Base-by-base conservation (phyloP, 2,113 vertebrate genomes). In the Thamnophis sirtalis region DNA sequence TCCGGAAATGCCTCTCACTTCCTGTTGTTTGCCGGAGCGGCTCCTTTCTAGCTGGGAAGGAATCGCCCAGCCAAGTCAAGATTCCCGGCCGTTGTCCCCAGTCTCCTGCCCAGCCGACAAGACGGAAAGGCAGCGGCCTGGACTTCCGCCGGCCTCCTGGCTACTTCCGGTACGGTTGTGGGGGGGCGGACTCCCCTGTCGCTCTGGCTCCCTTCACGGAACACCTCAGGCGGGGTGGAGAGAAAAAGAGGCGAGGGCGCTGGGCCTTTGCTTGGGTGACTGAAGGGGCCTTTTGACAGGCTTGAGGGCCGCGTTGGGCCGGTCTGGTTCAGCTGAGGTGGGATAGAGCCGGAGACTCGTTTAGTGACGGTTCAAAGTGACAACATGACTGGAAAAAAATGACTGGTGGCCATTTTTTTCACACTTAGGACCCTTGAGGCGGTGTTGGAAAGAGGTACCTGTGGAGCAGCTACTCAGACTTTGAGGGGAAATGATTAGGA, bases 1-100 rank as follows among this genome's bases (percentile, higher is more conserved):
- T 38, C 73, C 73, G 73, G 73, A 80, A 21, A 2, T 1, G 33
- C n/a, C 33, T 21, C 33, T 38, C 33, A 80, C 3, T 80, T 80
- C 73, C 73, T 80, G 73, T 43, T 80, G 33, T 43, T 38, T 21
- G 2, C 73, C 73, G 17, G 73, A 80, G 73, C 33, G 33, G 33
- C 7, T 38, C 3, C 33, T 38, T 43, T 43, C 33, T 21, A 43
- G 73, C 73, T 6, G 17, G 73, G 33, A 80, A 43, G 17, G 17
- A 38, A 7, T 9, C 7, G 17, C 17, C 7, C 0, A 7, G 33
- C 1, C 1, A 6, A 19, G 0, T 7, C 73, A 21, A 33, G 68
- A 9, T 80, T 33, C 33, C 17, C 3, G 33, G 5, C 17, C 17
- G 0, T 73, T n/a, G 5, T 15, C 28, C 17, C 15, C 3, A 9